A percentile compares a stretch with the other conserved stretches of the same genome.
Conservation (phyloP, 2,888 invertebrate genomes). For the Lordiphosa fenestrarum region DNA sequence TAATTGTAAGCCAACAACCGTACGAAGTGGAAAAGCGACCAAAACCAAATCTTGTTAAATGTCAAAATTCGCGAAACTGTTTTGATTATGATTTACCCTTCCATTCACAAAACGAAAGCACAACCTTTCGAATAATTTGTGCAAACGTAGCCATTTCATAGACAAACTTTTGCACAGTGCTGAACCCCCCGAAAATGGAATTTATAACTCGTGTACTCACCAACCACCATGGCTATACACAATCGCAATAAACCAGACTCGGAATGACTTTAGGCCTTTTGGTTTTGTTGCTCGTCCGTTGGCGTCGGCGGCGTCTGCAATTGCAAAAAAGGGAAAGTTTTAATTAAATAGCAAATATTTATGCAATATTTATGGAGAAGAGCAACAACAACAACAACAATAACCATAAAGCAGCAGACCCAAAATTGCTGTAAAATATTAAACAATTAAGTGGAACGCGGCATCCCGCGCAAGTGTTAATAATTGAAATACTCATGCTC, state of each 20-base stretch:
- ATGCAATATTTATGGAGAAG: slow-evolving; percentile 49
- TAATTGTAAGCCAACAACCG: too few relatives aligned
- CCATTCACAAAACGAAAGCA: too few relatives aligned
- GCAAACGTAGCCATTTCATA: too few relatives aligned
- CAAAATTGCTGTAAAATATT: slow-evolving; percentile 53
- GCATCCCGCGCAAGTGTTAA: slow-evolving; percentile 63
- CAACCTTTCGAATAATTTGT: too few relatives aligned
- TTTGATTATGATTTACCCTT: too few relatives aligned
- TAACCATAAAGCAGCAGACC: slow-evolving; percentile 21
- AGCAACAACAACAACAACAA: slow-evolving; percentile 27
- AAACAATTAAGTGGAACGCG: slow-evolving; percentile 58
- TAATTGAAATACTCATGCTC: slow-evolving; percentile 59
- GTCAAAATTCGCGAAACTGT: too few relatives aligned
- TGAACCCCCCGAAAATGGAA: not conserved
- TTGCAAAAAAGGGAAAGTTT: slow-evolving; percentile 44
- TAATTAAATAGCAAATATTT: slow-evolving; percentile 65
- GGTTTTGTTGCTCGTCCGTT: not conserved
- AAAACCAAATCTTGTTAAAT: too few relatives aligned
- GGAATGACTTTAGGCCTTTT: slow-evolving; percentile 1
- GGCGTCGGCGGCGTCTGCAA: slow-evolving; percentile 23
- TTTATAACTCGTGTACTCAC: slow-evolving; percentile 8
- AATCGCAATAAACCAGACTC: slow-evolving; percentile 1
- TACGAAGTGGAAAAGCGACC: too few relatives aligned
- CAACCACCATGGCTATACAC: slow-evolving; percentile 1
- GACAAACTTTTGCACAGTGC: not conserved